Evolutionary conservation across 2,797 vertebrate species (phyloP).

Genomic region (Coilia nasus): DNA sequence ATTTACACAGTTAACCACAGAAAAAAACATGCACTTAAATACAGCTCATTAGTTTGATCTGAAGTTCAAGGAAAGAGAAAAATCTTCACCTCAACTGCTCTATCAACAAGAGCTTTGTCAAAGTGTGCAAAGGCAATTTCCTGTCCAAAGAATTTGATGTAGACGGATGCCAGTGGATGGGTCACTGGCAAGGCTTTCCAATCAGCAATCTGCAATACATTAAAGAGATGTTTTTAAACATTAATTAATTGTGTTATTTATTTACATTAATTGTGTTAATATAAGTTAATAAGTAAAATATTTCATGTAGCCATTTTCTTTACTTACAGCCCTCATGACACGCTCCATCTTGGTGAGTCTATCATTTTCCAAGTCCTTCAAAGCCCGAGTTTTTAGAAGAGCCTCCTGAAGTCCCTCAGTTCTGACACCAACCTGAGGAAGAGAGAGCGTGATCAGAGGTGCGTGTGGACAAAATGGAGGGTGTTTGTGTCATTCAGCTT

Average conservation of each 20-base stretch:
- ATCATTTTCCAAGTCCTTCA: slow-evolving; percentile 56
- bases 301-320: too few species aligned
- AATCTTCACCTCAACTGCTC: slow-evolving; percentile 68
- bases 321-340: slow-evolving; percentile 74
- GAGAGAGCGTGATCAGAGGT: slow-evolving; percentile 6
- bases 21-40: too few species aligned
- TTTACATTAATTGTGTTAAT: not conserved
- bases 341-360: slow-evolving; percentile 72
- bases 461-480: too few species aligned
- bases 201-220: slow-evolving; percentile 63
- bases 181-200: slow-evolving; percentile 72
- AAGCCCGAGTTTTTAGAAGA: slow-evolving; percentile 67
- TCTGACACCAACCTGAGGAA: slow-evolving; percentile 74
- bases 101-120: slow-evolving; percentile 71
- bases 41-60: too few species aligned
- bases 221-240: not conserved
- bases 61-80: not conserved
- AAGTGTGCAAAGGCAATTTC: slow-evolving; percentile 75
- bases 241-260: too few species aligned
- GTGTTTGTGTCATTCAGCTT: too few species aligned
- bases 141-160: slow-evolving; percentile 80
- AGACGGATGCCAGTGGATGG: slow-evolving; percentile 68
- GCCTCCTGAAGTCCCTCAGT: slow-evolving; percentile 75
- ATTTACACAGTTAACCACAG: too few species aligned
- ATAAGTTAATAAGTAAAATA: not conserved